Evolutionary conservation across 2,113 vertebrate genomes (phyloP).

Genomic region (Cettia cetti): DNA sequence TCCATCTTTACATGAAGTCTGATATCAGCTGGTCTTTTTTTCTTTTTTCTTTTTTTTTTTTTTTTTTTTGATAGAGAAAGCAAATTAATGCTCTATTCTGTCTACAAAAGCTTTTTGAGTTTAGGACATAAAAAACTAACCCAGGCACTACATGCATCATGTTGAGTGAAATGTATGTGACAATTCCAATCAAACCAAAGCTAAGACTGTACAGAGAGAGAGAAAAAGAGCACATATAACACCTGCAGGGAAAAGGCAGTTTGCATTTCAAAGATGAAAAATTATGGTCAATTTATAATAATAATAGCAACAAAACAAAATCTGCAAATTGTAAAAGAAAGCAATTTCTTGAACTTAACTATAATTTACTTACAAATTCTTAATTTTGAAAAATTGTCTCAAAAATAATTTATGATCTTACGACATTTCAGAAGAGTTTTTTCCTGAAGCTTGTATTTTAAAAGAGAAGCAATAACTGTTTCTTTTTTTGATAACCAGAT

Average conservation of each 20-base stretch:
- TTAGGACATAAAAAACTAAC: background rate
- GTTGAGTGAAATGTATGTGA: background rate
- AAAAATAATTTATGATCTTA: background rate
- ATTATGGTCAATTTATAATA: background rate
- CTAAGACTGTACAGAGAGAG: background rate
- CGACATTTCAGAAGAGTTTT: background rate
- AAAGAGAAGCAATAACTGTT: background rate
- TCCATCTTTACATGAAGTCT: background rate
- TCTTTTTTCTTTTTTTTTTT: too few relatives aligned
- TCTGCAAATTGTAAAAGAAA: background rate
- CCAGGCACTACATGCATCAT: background rate
- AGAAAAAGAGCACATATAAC: background rate
- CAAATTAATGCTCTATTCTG: background rate
- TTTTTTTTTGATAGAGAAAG: background rate
- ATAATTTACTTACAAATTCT: background rate
- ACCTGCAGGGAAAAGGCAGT: background rate
- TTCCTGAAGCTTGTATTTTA: background rate
- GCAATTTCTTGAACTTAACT: background rate
- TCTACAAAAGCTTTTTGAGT: background rate
- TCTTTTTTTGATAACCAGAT: background rate
- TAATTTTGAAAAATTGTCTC: background rate
- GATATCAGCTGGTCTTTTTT: background rate
- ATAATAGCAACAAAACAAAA: background rate
- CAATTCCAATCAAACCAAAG: background rate
- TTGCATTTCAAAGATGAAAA: background rate